phyloP scores from a whole-genome alignment of 1,140 invertebrate genomes.

The Zaprionus inermis region DNA sequence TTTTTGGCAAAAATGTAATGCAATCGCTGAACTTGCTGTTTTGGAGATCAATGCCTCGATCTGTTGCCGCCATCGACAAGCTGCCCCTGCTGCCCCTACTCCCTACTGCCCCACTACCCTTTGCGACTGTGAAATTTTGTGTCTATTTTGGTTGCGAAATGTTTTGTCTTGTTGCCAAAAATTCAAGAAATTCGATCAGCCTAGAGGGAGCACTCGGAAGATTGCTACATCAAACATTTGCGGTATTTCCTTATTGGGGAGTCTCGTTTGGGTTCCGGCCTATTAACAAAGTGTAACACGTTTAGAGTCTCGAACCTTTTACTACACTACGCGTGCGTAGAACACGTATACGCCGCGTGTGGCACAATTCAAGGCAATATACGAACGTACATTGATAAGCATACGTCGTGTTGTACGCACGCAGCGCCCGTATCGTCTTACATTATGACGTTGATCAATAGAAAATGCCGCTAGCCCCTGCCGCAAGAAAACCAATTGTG shows the following conservation, averaged over 20 bases:
- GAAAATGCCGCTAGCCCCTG: conserved; percentile 55
- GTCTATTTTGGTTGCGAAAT: conserved; percentile 2
- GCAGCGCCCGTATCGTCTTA: conserved; percentile 58
- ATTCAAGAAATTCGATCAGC: conserved; percentile 4
- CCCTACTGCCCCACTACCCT: no score
- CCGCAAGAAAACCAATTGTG: conserved; percentile 38
- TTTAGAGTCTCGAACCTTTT: background rate
- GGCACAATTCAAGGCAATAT: conserved; percentile 56
- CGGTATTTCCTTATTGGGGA: background rate
- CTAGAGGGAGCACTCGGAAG: background rate
- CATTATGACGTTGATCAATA: conserved; percentile 61
- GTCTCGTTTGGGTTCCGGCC: background rate
- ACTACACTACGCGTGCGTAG: background rate
- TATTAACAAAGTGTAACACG: background rate
- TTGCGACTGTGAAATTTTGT: background rate
- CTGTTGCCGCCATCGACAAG: no score
- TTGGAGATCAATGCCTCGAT: conserved; percentile 38
- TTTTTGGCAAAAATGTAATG: conserved; percentile 46
- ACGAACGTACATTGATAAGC: no score
- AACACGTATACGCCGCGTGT: conserved; percentile 57
- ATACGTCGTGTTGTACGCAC: conserved; percentile 64
- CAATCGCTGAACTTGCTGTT: conserved; percentile 45
- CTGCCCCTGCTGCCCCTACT: background rate
- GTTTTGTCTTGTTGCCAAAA: background rate
- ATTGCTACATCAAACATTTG: background rate